These are phyloP conservation scores for Puffinus mauretanicus DNA, from an alignment of 2,113 vertebrate genomes.

Conservation along the genomic window DNA sequence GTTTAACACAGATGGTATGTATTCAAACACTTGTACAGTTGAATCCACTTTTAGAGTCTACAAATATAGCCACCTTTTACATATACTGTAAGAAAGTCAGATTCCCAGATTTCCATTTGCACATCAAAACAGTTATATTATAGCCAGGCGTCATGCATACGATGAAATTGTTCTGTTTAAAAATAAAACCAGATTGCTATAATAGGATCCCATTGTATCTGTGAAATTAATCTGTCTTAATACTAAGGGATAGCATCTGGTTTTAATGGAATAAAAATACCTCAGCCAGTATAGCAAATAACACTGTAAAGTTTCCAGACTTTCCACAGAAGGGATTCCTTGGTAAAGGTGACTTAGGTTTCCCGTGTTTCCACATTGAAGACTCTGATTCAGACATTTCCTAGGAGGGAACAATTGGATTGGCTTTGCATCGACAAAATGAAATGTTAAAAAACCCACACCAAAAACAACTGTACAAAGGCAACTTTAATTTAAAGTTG, in stretches of 20 bases:
- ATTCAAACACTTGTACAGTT: slow-evolving; percentile 41
- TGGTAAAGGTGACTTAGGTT: slow-evolving; percentile 38
- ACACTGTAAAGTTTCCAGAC: background rate
- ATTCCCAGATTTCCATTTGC: slow-evolving; percentile 50
- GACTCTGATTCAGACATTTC: slow-evolving; percentile 10
- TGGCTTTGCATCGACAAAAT: background rate
- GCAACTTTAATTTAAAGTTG: background rate
- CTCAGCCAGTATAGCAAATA: slow-evolving; percentile 16
- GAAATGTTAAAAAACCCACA: background rate
- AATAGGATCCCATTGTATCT: slow-evolving; percentile 44
- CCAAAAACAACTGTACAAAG: background rate
- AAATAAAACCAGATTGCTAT: slow-evolving; percentile 53
- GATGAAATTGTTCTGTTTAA: slow-evolving; percentile 39
- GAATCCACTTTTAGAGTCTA: slow-evolving; percentile 26
- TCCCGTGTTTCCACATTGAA: background rate
- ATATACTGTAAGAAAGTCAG: slow-evolving; percentile 16
- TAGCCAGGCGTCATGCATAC: background rate
- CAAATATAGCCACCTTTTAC: slow-evolving; percentile 42
- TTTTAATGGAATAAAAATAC: slow-evolving; percentile 50
- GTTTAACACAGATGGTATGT: slow-evolving; percentile 44
- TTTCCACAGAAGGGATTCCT: slow-evolving; percentile 19
- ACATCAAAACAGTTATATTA: slow-evolving; percentile 45
- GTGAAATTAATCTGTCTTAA: slow-evolving; percentile 52
- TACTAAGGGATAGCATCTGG: slow-evolving; percentile 30
- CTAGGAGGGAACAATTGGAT: background rate